Conservation (phyloP, 2,888 invertebrate genomes). For the Byasa hedistus region DNA sequence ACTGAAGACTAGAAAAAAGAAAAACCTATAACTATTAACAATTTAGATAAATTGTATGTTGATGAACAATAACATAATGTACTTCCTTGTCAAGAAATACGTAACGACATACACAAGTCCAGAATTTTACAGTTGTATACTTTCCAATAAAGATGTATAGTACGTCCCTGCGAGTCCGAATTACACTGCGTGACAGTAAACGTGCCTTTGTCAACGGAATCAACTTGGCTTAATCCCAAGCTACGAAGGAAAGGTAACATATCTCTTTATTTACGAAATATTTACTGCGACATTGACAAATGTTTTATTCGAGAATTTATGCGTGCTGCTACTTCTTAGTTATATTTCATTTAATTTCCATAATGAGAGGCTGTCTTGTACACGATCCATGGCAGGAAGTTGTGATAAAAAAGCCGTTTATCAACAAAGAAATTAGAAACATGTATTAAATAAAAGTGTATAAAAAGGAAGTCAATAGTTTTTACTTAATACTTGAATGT, state of each 20-base stretch:
- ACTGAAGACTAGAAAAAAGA: background rate
- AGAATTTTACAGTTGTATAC: conserved; percentile 50
- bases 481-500: too few species aligned
- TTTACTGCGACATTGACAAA: conserved; percentile 61
- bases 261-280: conserved; percentile 62
- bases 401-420: background rate
- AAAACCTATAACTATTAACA: too few species aligned
- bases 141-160: conserved; percentile 38
- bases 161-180: conserved; percentile 47
- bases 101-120: conserved; percentile 32
- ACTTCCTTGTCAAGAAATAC: background rate
- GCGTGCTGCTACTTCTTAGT: background rate
- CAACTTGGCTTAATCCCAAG: conserved; percentile 70
- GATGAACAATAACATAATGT: background rate
- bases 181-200: conserved; percentile 55
- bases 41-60: background rate
- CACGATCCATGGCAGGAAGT: background rate
- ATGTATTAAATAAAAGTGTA: too few species aligned
- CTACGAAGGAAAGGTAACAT: conserved; percentile 63
- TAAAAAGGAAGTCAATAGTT: too few species aligned
- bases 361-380: background rate
- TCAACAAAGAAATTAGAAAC: too few species aligned
- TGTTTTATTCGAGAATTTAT: conserved; percentile 35
- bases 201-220: conserved; percentile 59
- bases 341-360: background rate